Percentiles rank a stretch among this genome's conserved stretches.
Conservation (phyloP, 23 tunicate genomes). For the Trididemnum clinides region DNA sequence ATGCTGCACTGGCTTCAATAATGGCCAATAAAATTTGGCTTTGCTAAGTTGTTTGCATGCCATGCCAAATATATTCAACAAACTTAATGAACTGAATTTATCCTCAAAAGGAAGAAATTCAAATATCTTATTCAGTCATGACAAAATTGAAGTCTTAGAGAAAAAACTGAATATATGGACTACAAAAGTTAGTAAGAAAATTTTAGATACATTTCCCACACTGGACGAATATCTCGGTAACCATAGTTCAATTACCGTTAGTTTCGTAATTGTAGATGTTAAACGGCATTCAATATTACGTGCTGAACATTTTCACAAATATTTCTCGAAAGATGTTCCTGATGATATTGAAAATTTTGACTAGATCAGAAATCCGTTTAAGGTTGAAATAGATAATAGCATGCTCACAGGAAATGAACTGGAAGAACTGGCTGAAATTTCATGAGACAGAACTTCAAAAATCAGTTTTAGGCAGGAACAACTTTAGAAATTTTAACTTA, state of each 20-base stretch:
- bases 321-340: background rate
- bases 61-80: background rate
- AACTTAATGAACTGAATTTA: background rate
- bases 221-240: background rate
- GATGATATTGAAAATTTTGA: background rate
- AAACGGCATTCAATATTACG: background rate
- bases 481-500: background rate
- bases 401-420: background rate
- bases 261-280: background rate
- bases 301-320: background rate
- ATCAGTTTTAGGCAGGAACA: background rate
- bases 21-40: background rate
- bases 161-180: background rate
- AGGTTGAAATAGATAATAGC: background rate
- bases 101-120: background rate
- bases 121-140: background rate
- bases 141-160: background rate
- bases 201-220: background rate
- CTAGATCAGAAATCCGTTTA: background rate
- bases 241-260: background rate
- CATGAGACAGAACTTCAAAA: background rate
- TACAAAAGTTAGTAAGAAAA: background rate
- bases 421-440: background rate
- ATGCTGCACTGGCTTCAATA: background rate
- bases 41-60: background rate